phyloP scores from a whole-genome alignment of 2,888 invertebrate genomes.

The Disparrhopalites patrizii region DNA sequence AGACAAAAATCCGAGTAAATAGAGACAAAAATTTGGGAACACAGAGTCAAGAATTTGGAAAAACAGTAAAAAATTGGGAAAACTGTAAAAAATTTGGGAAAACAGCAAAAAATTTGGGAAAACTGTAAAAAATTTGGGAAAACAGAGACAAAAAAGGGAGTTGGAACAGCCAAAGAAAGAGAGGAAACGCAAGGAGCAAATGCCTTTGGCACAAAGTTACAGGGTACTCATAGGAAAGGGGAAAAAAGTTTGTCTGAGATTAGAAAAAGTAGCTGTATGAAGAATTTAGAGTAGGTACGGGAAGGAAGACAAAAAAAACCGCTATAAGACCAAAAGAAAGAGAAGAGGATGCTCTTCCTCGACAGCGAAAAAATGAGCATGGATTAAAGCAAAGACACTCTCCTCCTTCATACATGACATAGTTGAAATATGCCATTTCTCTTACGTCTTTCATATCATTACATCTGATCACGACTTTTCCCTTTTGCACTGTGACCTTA shows the following conservation, averaged over 20 bases:
- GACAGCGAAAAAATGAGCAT: conserved; percentile 25
- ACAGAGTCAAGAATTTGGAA: no score
- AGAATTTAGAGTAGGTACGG: conserved; percentile 24
- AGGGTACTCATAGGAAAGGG: conserved; percentile 26
- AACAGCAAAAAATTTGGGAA: no score
- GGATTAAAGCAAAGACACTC: conserved; percentile 26
- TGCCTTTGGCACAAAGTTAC: conserved; percentile 21
- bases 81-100: no score
- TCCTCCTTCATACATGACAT: conserved; percentile 24
- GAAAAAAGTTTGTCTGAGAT: conserved; percentile 28
- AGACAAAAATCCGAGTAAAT: no score
- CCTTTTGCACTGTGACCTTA: no score
- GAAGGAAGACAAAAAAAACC: not conserved
- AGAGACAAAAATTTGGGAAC: no score
- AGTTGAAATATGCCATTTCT: conserved; percentile 22
- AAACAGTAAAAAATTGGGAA: no score
- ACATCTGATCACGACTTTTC: conserved; percentile 26
- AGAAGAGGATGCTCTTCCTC: conserved; percentile 7
- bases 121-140: no score
- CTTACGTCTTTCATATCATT: conserved; percentile 15
- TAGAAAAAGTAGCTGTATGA: conserved; percentile 27
- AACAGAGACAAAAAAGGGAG: no score
- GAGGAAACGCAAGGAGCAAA: conserved; percentile 8
- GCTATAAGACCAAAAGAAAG: not conserved
- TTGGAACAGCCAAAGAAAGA: no score